Evolutionary conservation across 2,888 invertebrate species (phyloP), one percentile per base, ranked within the genome.

Genomic region (Neoaliturus tenellus): DNA sequence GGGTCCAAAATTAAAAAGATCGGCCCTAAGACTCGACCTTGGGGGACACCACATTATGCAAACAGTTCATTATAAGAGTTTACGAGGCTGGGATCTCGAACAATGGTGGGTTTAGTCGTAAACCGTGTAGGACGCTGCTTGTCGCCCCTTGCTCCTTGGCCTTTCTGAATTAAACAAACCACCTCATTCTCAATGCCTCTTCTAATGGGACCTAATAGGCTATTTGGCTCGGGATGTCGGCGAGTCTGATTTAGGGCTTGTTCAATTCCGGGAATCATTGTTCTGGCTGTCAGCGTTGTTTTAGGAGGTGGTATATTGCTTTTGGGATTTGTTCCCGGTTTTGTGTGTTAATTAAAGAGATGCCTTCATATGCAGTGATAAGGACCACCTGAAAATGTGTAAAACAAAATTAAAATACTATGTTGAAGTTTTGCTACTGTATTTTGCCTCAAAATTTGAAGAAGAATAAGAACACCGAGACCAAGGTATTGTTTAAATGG

Each of bases 31-130:
- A 28, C 62, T 1, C 12, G 62, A 62, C 62, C 62, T 62, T 62
- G 62, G 5, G 62, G 62, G 1, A 28, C 28, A 12, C 62, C 28
- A 31, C 25, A 62, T 62, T 62, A 62, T 62, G 62, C 62, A 62
- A 62, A 62, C 62, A 62, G 62, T 62, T 62, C 62, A 62, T 62
- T 62, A 62, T 62, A 12, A 5, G 62, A 62, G 12, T 62, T 62
- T 62, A 62, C 62, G 62, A 62, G 62, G 62, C 62, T 62, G 62
- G 62, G 31, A 17, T 8, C n/a, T n/a, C 14, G 69, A 69, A 69
- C 69, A 69, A 69, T 69, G 39, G 69, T n/a, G n/a, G 23, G 69
- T 69, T 69, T 69, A 39, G 69, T 69, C 69, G 39, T 69, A 69
- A 69, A 69, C 39, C n/a, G 69, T 31, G 69, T 69, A 69, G 69